A percentile compares a stretch with the other conserved stretches of the same genome.
Conservation (phyloP, 2,888 invertebrate species). For the Brenthis daphne region DNA sequence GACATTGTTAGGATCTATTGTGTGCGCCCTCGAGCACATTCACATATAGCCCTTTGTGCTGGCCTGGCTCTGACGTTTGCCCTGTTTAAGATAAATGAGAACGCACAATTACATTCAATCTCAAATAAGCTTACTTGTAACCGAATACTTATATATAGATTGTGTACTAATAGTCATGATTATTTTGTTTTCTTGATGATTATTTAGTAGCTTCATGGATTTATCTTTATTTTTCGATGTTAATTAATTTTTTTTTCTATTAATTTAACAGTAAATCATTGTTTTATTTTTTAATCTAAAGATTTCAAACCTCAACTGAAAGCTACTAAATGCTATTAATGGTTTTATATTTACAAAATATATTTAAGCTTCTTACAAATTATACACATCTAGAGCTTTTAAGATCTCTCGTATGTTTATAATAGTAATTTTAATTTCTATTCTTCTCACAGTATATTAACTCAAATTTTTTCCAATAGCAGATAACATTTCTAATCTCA, state of each 20-base stretch:
- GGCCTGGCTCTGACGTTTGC: conserved; percentile 65
- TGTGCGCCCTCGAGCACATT: conserved; percentile 54
- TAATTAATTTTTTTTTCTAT: no score
- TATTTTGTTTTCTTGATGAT: conserved; percentile 1
- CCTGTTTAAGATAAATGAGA: conserved; percentile 70
- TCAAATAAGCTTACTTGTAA: conserved; percentile 48
- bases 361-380: no score
- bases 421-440: background rate
- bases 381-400: no score
- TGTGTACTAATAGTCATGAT: conserved; percentile 3
- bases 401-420: background rate
- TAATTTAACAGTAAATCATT: no score
- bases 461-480: conserved; percentile 9
- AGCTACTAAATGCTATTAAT: no score
- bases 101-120: conserved; percentile 67
- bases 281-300: no score
- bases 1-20: conserved; percentile 50
- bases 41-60: conserved; percentile 69
- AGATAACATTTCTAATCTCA: conserved; percentile 24
- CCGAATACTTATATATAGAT: background rate
- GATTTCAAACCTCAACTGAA: no score
- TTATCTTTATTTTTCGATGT: no score
- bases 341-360: no score
- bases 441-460: conserved; percentile 8
- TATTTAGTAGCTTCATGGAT: background rate